These are phyloP conservation scores for Peromyscus eremicus DNA, from an alignment of 2,797 vertebrate species.

Conservation along the genomic window DNA sequence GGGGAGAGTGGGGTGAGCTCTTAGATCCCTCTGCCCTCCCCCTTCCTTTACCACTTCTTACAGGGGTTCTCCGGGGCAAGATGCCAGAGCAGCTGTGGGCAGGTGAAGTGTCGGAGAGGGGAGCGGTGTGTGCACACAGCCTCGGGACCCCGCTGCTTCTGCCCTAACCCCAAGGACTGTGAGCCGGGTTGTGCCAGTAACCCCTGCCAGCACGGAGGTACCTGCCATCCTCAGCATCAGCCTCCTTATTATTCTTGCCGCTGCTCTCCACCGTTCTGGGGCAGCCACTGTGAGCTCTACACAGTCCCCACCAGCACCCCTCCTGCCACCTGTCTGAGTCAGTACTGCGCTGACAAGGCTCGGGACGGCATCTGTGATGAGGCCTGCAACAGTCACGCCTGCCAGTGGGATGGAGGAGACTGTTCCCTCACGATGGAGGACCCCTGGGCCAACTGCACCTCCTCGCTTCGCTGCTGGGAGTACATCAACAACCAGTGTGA, in stretches of 20 bases:
- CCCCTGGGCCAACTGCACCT: conserved; percentile 94
- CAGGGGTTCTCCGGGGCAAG: conserved; percentile 94
- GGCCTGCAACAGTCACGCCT: conserved; percentile 93
- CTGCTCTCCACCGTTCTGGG: conserved; percentile 89
- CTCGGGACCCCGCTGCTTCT: conserved; percentile 90
- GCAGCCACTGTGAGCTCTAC: conserved; percentile 89
- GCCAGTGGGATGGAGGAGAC: conserved; percentile 96
- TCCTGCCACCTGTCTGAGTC: conserved; percentile 81
- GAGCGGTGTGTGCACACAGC: conserved; percentile 90
- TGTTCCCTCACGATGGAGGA: conserved; percentile 92
- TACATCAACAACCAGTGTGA: conserved; percentile 94
- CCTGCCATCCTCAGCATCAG: conserved; percentile 89
- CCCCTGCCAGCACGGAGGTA: conserved; percentile 93
- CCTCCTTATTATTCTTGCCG: conserved; percentile 90
- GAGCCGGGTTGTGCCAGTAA: conserved; percentile 86
- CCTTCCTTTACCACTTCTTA: background rate
- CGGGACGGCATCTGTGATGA: conserved; percentile 92
- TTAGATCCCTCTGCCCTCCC: fast-evolving
- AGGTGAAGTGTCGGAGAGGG: conserved; percentile 92
- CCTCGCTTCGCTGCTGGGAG: conserved; percentile 92
- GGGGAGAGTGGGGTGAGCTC: background rate
- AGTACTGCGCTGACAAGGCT: conserved; percentile 88
- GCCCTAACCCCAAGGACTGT: conserved; percentile 90
- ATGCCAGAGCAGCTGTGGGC: conserved; percentile 93
- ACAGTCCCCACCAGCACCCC: conserved; percentile 77